Percentiles rank a stretch among this genome's conserved stretches.
Evolutionary conservation across 2,113 vertebrate genomes (phyloP).

Genomic region (Lagopus muta): DNA sequence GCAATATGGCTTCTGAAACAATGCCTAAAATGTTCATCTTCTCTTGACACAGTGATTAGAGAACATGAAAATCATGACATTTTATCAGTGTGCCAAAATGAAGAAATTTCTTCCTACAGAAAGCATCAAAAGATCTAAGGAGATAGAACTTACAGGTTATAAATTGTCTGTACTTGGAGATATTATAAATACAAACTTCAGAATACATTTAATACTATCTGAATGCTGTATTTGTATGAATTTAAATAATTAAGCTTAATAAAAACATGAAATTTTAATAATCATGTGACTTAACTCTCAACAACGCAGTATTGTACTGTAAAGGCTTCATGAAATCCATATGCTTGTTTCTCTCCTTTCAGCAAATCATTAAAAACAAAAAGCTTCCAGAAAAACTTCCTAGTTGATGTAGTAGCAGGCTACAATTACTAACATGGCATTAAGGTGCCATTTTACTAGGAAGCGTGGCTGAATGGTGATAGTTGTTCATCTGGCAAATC

Average conservation of each 20-base stretch:
- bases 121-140: background rate
- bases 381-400: background rate
- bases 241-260: background rate
- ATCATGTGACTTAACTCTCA: background rate
- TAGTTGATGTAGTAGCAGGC: background rate
- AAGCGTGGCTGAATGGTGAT: constrained; percentile 4
- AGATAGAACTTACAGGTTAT: background rate
- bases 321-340: background rate
- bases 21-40: background rate
- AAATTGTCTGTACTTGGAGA: background rate
- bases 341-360: background rate
- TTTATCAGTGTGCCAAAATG: background rate
- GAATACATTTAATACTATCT: background rate
- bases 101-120: background rate
- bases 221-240: background rate
- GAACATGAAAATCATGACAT: background rate
- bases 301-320: background rate
- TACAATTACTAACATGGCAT: background rate
- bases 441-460: constrained; percentile 14
- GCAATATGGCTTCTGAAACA: background rate
- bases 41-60: background rate
- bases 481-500: background rate
- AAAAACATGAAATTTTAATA: background rate
- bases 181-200: background rate
- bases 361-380: background rate